Base-by-base conservation (phyloP, 2,888 invertebrate species). In the Eueremaeus valkanovi region DNA sequence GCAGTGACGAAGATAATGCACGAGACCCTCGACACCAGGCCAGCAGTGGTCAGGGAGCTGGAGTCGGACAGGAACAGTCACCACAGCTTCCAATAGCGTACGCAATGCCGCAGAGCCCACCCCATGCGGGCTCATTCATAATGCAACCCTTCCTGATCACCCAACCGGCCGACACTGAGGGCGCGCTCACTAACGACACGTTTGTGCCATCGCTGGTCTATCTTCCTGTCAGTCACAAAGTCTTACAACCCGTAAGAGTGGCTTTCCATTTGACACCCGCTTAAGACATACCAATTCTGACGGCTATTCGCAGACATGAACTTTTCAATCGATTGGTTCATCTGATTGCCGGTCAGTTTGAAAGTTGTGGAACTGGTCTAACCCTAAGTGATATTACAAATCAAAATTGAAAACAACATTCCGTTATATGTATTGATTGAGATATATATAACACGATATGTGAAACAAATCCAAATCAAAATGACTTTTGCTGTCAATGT, bases 251-350 rank as follows among this genome's bases (percentile, higher is more conserved):
- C 81, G 88, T 94, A 81, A 93, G 93, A 81, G 90, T 93, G 82
- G 93, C 94, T 84, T 93, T 96, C 84, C 93, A 91, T 84, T 89
- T 96, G 81, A 95, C 93, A 84, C 95, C 95, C 82, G 92, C 94
- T 87, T 93, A 90, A 86, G 68, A 70, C 58, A 73, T 13, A 40
- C 11, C 2, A 2, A 18, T 13, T 45, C 31, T 49, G 13, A 29
- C 45, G 9, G 18, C 16, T 5, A 29, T 11, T 70, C 1, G 29
- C 24, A 24, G 21, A n/a, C 45, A 45, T 29, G 18, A 36, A 36
- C 24, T 68, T 16, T 31, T 6, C 16, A 16, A 27, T 51, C 27
- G 29, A 31, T 27, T 61, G 61, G 61, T 13, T 11, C n/a, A n/a
- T n/a, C n/a, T 3, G 31, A 8, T 31, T 61, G 61, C 24, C 55